A percentile compares a stretch with the other conserved stretches of the same genome.
phyloP scores from a whole-genome alignment of 64 coral and sea anemone genomes.

The Pachyseris speciosa region DNA sequence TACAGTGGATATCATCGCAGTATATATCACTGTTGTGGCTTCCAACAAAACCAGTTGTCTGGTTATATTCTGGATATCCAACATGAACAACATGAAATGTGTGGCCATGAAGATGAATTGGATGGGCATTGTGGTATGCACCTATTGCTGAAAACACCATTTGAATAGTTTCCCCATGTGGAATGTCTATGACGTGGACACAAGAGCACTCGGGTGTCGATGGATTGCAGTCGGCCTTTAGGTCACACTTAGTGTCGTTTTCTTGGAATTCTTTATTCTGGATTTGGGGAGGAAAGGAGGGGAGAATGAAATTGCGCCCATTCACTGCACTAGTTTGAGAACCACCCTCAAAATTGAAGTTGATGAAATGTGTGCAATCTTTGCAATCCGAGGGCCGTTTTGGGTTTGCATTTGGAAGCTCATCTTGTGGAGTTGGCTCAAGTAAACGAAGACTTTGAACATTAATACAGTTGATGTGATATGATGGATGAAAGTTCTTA shows the following conservation, averaged over 20 bases:
- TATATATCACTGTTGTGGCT: conserved; percentile 52
- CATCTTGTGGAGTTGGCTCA: not conserved
- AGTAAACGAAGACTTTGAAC: conserved; percentile 40
- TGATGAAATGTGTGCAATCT: conserved; percentile 51
- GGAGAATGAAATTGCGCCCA: conserved; percentile 59
- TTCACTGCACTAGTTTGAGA: conserved; percentile 42
- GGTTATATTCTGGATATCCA: conserved; percentile 52
- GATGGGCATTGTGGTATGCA: conserved; percentile 3
- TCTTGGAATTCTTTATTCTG: conserved; percentile 19
- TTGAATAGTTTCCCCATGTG: conserved; percentile 63
- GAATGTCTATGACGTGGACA: conserved; percentile 53
- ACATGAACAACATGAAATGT: conserved; percentile 60
- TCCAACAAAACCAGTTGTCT: conserved; percentile 25
- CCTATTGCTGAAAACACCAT: conserved; percentile 35
- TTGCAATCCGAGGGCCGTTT: not conserved
- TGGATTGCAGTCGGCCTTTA: not conserved
- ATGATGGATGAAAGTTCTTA: not conserved
- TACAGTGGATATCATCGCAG: conserved; percentile 39
- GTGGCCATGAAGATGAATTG: conserved; percentile 70
- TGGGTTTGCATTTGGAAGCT: conserved; percentile 45
- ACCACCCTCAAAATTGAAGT: conserved; percentile 64
- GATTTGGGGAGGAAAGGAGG: conserved; percentile 44
- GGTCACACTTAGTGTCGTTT: conserved; percentile 34
- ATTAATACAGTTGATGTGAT: conserved; percentile 36
- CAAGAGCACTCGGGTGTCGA: conserved; percentile 49